Base-by-base conservation (phyloP, 1,140 invertebrate species). In the Oncopodura yosiiana region DNA sequence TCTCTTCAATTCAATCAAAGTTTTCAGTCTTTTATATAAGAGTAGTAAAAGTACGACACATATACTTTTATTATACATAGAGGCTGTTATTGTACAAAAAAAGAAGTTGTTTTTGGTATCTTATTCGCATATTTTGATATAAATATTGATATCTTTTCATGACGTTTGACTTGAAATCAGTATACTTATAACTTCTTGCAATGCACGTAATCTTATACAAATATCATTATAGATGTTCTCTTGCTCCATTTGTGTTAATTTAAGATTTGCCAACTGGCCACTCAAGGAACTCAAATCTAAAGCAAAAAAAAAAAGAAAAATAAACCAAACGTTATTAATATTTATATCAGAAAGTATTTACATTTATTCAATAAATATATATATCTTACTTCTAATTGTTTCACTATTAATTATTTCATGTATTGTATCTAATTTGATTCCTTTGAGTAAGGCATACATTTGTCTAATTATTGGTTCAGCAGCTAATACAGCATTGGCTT, bases 401-500 rank as follows among this genome's bases (percentile, higher is more conserved):
- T 60, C 56, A 50, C 58, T 60, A 36, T 60, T 63, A 37, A 63
- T 57, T 1, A 55, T 51, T 38, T 60, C 51, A 45, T 63, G 39
- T 24, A 63, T 41, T 37, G 57, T 21, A 11, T 54, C 45, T 11
- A 63, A 30, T 36, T 60, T 58, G 19, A 63, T 63, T 27, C 21
- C 51, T 30, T 60, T 58, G 18, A 60, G 29, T 12, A 63, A n/a
- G 4, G 29, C 37, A 45, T 60, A 53, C 53, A 59, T 63, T 58
- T 57, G 50, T 11, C 58, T 44, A 34, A 63, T 60, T 14, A 60
- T 37, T 8, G 58, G 58, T 34, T 63, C 61, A 4, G 58, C 61
- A 23, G 56, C 57, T 19, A 63, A 29, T 24, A 63, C 39, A 6
- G 61, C 61, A 51, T 63, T 63, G 8, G 57, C 61, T 52, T 63